Evolutionary conservation across 2,797 vertebrate species (phyloP).

Genomic region (Phoeniculus purpureus): DNA sequence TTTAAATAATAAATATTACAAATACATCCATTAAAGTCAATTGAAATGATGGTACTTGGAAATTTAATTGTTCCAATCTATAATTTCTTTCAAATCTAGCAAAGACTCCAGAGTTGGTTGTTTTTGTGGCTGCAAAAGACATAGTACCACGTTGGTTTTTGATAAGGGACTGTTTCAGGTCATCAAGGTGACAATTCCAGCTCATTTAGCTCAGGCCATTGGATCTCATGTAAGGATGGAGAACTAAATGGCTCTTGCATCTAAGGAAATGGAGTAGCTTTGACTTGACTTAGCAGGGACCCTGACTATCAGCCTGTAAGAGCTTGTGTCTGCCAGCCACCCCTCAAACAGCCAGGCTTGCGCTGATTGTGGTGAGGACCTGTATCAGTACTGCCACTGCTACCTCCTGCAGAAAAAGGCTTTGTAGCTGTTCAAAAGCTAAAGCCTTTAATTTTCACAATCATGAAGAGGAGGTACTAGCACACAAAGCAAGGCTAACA

Average conservation of each 20-base stretch:
- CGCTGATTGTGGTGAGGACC: not conserved
- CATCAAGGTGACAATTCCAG: not conserved
- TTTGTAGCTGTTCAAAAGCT: not conserved
- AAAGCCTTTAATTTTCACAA: not conserved
- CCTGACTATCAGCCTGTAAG: not conserved
- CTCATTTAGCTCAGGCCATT: not conserved
- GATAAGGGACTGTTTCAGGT: not conserved
- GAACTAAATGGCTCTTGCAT: not conserved
- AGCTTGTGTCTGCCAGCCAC: not conserved
- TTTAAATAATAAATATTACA: conserved; percentile 4
- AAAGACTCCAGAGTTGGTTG: not conserved
- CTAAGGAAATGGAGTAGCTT: not conserved
- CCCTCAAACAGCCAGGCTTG: not conserved
- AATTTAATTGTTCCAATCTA: not conserved
- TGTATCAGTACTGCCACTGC: not conserved
- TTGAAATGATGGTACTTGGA: not conserved
- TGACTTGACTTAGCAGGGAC: not conserved
- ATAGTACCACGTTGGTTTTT: not conserved
- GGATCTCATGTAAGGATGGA: not conserved
- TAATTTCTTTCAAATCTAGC: not conserved
- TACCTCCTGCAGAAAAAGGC: not conserved
- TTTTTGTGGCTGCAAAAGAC: not conserved
- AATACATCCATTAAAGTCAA: not conserved
- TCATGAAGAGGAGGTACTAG: not conserved
- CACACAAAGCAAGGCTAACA: not conserved